These are phyloP conservation scores for Notolabrus celidotus DNA, from an alignment of 2,797 vertebrate species.

Conservation along the genomic window DNA sequence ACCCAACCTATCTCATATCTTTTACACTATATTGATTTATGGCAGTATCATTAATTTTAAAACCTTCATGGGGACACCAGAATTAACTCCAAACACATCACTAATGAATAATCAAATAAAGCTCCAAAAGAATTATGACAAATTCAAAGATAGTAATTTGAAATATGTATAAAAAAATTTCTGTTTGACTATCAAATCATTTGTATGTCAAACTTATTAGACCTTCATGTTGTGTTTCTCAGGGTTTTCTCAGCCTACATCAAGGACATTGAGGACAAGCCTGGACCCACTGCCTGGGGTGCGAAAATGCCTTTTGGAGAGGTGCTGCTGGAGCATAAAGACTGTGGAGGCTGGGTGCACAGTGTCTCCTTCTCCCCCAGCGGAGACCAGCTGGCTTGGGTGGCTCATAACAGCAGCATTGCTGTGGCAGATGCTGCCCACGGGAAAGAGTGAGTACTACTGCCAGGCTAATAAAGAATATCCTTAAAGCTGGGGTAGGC, in stretches of 20 bases:
- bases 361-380: conserved; percentile 85
- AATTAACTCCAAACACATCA: no score
- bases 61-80: no score
- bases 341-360: conserved; percentile 89
- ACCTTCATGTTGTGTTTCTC: conserved; percentile 2
- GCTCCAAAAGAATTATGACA: no score
- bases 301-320: conserved; percentile 89
- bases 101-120: no score
- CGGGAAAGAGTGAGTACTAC: conserved; percentile 82
- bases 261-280: conserved; percentile 89
- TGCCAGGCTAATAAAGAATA: no score
- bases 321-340: conserved; percentile 84
- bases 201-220: not conserved
- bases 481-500: no score
- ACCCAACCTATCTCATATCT: no score
- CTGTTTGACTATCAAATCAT: no score
- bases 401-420: conserved; percentile 87
- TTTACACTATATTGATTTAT: no score
- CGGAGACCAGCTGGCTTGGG: conserved; percentile 86
- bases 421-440: conserved; percentile 81
- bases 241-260: conserved; percentile 88
- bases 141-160: no score
- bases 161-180: no score
- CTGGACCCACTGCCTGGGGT: conserved; percentile 87
- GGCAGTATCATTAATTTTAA: no score